Evolutionary conservation across 2,888 invertebrate genomes (phyloP), one percentile per base, ranked within the genome.

Genomic region (Rhamnusium bicolor): DNA sequence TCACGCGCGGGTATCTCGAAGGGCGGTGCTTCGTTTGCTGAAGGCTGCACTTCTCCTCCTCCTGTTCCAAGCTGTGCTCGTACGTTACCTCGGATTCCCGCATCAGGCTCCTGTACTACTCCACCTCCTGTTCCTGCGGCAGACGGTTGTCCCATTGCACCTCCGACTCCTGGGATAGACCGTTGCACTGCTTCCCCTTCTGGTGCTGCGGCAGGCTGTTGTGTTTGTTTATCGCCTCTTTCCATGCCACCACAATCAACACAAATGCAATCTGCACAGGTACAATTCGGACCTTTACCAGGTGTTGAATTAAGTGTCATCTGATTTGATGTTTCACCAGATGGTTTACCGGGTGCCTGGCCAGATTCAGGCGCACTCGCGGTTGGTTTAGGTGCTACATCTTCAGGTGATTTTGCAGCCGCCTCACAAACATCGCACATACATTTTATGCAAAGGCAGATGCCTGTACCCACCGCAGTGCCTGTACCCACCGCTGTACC

Each of bases 1-100:
- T 71, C 58, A 27, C 76, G 67, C 0, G 63, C 40, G 1, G 77
- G 77, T 6, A 56, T 21, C 46, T 79, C 76, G 51, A 79, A 77
- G 6, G 77, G 76, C 2, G 80, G 80, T 0, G 77, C 29, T 12
- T 73, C 73, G 0, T 24, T 32, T 12, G 21, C 14, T 10, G 27
- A 12, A 4, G 58, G 40, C n/a, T 24, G 10, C 21, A 3, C 24
- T 62, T 8, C 56, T 12, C 68, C 47, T 51, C 47, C 69, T 5
- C 47, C 47, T 18, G 21, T 16, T 10, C 47, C 19, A 10, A 12
- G 58, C 27, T 47, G n/a, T 46, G 54, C 29, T 24, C n/a, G n/a
- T n/a, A 6, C 6, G 24, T 2, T 24, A 6, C 24, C 24, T n/a
- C n/a, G n/a, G 24, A 6, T 24, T 24, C 24, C 24, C 24, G 24